These are phyloP conservation scores for Drosophila meridiana DNA, from an alignment of 2,888 invertebrate species.

Conservation along the genomic window DNA sequence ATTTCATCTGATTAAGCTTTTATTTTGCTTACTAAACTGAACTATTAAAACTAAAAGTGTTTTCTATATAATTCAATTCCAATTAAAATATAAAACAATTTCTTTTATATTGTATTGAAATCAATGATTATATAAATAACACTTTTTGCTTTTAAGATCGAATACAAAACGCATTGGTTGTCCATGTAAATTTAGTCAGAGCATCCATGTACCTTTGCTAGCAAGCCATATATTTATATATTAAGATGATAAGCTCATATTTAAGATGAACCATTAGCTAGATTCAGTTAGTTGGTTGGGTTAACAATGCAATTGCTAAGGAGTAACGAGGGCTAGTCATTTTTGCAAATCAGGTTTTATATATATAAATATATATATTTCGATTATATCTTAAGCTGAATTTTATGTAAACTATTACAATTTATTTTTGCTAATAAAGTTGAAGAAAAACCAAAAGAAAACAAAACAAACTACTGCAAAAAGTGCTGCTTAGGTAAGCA, in stretches of 20 bases:
- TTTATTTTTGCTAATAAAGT: slow-evolving; percentile 78
- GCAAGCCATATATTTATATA: slow-evolving; percentile 40
- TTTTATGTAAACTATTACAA: slow-evolving; percentile 56
- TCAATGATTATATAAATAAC: background rate
- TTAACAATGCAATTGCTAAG: slow-evolving; percentile 68
- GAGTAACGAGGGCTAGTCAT: slow-evolving; percentile 74
- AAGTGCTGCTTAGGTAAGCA: slow-evolving; percentile 19
- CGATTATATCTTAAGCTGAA: slow-evolving; percentile 64
- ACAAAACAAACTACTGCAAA: slow-evolving; percentile 35
- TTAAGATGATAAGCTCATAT: slow-evolving; percentile 24
- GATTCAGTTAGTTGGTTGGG: slow-evolving; percentile 30
- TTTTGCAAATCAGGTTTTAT: slow-evolving; percentile 54
- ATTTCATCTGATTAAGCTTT: slow-evolving; percentile 35
- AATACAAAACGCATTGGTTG: slow-evolving; percentile 57
- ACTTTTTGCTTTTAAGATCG: slow-evolving; percentile 29
- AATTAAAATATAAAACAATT: background rate
- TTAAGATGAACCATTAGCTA: slow-evolving; percentile 35
- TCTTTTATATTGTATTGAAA: background rate
- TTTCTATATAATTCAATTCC: slow-evolving; percentile 2
- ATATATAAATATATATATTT: slow-evolving; percentile 27
- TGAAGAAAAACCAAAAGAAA: slow-evolving; percentile 37
- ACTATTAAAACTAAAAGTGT: slow-evolving; percentile 40
- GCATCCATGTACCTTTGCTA: slow-evolving; percentile 69
- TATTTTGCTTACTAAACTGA: slow-evolving; percentile 34
- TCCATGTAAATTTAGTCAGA: slow-evolving; percentile 60